A percentile compares a stretch with the other conserved stretches of the same genome.
Evolutionary conservation across 2,888 invertebrate species (phyloP).

Genomic region (Leptopterna dolabrata): DNA sequence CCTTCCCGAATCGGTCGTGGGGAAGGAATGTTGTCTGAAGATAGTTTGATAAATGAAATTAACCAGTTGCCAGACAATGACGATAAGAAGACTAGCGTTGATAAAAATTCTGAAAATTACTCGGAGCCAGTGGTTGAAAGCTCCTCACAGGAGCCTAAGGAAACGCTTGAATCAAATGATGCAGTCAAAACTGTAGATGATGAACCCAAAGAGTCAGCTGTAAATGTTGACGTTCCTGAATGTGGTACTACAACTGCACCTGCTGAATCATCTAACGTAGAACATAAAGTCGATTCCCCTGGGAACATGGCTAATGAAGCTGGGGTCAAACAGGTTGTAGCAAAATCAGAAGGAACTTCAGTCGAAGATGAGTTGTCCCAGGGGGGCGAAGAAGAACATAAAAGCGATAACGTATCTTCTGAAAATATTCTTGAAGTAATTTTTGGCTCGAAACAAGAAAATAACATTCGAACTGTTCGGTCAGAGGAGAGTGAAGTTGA

Average conservation of each 20-base stretch:
- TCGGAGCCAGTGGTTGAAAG: neutral
- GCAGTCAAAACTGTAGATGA: neutral
- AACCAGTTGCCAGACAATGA: conserved; percentile 43
- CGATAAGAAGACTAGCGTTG: neutral
- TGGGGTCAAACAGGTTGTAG: neutral
- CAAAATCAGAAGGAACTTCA: neutral
- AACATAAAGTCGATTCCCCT: neutral
- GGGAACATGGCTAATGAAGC: neutral
- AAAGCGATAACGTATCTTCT: conserved; percentile 9
- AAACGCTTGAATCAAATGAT: neutral
- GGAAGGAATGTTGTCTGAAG: conserved; percentile 27
- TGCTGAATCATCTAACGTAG: neutral
- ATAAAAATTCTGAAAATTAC: too few relatives aligned
- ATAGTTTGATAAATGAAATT: conserved; percentile 48
- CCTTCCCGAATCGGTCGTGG: neutral
- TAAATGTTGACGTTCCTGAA: neutral
- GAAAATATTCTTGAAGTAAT: conserved; percentile 43
- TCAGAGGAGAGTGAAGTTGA: neutral
- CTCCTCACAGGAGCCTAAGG: neutral
- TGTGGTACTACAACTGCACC: neutral
- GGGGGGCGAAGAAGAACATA: conserved; percentile 21
- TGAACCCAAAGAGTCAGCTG: neutral
- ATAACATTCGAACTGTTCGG: neutral
- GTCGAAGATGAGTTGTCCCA: conserved; percentile 15
- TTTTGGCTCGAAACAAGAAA: conserved; percentile 26